phyloP scores from a whole-genome alignment of 2,113 vertebrate species.

The Marcusenius ussheri region DNA sequence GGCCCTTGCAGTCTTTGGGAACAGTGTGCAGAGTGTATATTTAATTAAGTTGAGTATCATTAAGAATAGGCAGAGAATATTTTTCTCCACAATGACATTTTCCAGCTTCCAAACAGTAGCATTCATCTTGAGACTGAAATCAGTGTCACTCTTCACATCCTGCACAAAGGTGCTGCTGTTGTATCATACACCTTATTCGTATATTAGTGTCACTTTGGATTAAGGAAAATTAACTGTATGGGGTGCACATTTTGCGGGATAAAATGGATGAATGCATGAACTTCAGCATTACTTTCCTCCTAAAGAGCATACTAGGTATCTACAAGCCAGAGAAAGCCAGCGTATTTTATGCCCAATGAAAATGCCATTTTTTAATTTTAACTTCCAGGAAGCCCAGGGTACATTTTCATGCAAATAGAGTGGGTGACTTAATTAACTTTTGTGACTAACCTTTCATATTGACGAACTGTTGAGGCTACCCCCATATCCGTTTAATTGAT shows the following conservation, averaged over 20 bases:
- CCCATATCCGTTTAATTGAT: background rate
- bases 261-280: background rate
- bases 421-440: constrained; percentile 11
- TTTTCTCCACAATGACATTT: background rate
- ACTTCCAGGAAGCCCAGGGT: background rate
- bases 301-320: background rate
- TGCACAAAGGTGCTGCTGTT: background rate
- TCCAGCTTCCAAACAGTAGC: background rate
- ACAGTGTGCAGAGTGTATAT: background rate
- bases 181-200: background rate
- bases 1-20: background rate
- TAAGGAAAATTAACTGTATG: background rate
- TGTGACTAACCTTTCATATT: constrained; percentile 2
- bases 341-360: background rate
- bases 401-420: constrained; percentile 14
- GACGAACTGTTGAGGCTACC: background rate
- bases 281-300: background rate
- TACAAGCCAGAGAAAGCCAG: background rate
- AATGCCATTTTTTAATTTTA: background rate
- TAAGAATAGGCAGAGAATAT: background rate
- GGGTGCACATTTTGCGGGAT: background rate
- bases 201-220: background rate
- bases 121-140: background rate
- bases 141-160: background rate
- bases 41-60: background rate